These are phyloP conservation scores for Sylvia atricapilla DNA, from an alignment of 2,113 vertebrate species.

Conservation along the genomic window DNA sequence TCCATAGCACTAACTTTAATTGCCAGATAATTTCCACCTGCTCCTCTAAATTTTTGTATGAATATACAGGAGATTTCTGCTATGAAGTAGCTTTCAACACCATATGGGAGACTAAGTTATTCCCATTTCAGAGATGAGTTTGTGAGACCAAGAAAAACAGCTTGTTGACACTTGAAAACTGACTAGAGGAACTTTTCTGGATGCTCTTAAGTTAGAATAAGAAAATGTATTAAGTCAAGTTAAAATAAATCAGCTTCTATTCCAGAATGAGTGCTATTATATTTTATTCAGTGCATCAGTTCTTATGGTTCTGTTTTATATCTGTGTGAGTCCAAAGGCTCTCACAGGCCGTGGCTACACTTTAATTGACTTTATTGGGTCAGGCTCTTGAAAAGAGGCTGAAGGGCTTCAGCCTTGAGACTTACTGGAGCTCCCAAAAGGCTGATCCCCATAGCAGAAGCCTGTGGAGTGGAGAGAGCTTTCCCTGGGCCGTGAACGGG, in stretches of 20 bases:
- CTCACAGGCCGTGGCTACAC: neutral
- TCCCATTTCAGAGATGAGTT: slow-evolving; percentile 52
- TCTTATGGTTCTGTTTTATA: neutral
- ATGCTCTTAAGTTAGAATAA: slow-evolving; percentile 32
- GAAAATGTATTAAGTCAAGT: slow-evolving; percentile 32
- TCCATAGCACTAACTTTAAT: slow-evolving; percentile 48
- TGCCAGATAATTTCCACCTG: slow-evolving; percentile 61
- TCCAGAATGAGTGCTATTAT: neutral
- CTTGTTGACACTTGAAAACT: slow-evolving; percentile 56
- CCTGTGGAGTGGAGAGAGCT: neutral
- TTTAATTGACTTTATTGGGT: neutral
- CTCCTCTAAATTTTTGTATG: slow-evolving; percentile 39
- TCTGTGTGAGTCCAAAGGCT: neutral
- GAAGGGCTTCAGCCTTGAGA: neutral
- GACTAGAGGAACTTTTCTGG: slow-evolving; percentile 42
- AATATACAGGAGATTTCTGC: slow-evolving; percentile 50
- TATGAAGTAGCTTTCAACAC: slow-evolving; percentile 51
- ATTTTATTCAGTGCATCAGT: neutral
- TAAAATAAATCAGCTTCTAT: slow-evolving; percentile 9
- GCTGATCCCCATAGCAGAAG: neutral
- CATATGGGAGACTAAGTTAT: slow-evolving; percentile 61
- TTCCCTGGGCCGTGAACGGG: neutral
- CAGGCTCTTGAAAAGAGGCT: neutral
- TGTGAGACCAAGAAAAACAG: slow-evolving; percentile 62
- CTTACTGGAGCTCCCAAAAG: neutral